A percentile compares a stretch with the other conserved stretches of the same genome.
Conservation (phyloP, 2,113 vertebrate species). For the Mesoclemmys tuberculata region DNA sequence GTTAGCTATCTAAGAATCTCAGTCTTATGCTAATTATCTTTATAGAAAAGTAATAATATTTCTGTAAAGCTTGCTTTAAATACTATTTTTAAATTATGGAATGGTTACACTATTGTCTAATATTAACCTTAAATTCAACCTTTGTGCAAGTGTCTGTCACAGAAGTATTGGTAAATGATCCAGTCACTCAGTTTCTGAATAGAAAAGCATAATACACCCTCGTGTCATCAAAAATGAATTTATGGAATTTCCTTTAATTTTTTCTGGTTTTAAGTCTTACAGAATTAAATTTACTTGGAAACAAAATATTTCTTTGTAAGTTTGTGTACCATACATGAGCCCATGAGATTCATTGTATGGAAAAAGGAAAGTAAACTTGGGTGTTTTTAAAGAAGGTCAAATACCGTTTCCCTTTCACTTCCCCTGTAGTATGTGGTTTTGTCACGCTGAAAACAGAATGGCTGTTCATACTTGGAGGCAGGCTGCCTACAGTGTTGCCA, state of each 20-base stretch:
- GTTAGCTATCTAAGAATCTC: background rate
- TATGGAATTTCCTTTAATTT: background rate
- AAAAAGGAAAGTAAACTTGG: background rate
- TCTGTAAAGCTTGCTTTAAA: background rate
- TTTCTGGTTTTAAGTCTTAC: background rate
- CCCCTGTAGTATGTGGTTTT: slow-evolving; percentile 57
- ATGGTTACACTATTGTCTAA: accelerated
- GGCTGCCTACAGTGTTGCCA: slow-evolving; percentile 84
- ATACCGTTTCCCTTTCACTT: slow-evolving; percentile 46
- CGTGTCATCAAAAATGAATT: accelerated
- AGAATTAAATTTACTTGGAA: background rate
- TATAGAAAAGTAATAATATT: background rate
- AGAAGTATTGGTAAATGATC: background rate
- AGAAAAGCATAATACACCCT: background rate
- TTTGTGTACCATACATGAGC: accelerated
- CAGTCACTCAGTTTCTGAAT: background rate
- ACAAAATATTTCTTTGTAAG: accelerated
- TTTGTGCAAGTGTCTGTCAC: accelerated
- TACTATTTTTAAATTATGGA: background rate
- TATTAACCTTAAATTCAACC: background rate
- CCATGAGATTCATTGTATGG: background rate
- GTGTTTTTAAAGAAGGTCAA: background rate
- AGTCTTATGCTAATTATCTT: background rate
- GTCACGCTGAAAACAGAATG: slow-evolving; percentile 79
- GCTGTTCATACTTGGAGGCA: slow-evolving; percentile 80